A percentile compares a stretch with the other conserved stretches of the same genome.
Evolutionary conservation across 2,888 invertebrate species (phyloP).

Genomic region (Allolobophora icterica): DNA sequence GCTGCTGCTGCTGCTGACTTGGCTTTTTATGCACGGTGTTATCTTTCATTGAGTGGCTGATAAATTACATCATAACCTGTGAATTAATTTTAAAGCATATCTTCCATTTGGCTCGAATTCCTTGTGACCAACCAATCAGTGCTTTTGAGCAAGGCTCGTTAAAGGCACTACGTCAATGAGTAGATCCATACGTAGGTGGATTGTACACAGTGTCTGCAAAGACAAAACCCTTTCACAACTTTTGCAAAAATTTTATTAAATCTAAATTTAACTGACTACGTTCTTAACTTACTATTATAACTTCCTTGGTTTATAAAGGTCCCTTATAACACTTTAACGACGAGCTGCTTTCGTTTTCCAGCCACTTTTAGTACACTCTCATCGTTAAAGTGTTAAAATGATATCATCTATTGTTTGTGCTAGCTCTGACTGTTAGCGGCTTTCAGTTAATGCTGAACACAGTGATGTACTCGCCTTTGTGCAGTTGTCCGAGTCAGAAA

Average conservation of each 20-base stretch:
- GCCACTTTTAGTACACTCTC: too few relatives aligned
- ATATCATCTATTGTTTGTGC: too few relatives aligned
- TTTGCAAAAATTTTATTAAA: background rate
- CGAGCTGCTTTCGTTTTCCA: too few relatives aligned
- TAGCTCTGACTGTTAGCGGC: too few relatives aligned
- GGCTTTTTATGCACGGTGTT: background rate
- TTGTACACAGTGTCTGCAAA: background rate
- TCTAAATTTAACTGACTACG: background rate
- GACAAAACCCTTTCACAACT: background rate
- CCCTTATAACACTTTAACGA: too few relatives aligned
- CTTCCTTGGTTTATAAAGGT: too few relatives aligned
- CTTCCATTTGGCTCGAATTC: background rate
- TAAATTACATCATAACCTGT: background rate
- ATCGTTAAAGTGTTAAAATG: too few relatives aligned
- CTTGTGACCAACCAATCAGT: background rate
- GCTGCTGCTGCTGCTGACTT: background rate
- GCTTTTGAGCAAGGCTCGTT: background rate
- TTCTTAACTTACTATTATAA: background rate
- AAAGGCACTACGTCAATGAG: background rate
- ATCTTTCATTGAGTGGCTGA: constrained; percentile 10
- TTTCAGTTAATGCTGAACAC: too few relatives aligned
- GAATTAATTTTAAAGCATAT: background rate
- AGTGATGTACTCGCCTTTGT: too few relatives aligned
- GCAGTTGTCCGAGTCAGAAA: too few relatives aligned
- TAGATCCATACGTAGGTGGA: background rate